Conservation (phyloP, 2,888 invertebrate species). For the Ditula angustiorana region DNA sequence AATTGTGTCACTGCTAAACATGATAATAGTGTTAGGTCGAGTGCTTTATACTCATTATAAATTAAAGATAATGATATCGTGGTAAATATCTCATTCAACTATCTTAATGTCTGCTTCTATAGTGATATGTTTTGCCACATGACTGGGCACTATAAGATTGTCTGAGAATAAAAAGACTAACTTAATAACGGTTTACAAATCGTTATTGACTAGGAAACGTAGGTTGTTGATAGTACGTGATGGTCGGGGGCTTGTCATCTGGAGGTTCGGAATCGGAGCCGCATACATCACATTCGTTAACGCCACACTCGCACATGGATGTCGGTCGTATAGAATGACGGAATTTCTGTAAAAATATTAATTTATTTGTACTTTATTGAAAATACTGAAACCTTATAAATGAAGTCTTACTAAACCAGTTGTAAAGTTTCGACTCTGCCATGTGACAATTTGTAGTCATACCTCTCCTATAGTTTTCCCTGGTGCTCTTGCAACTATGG, state of each 20-base stretch:
- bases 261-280: conserved; percentile 76
- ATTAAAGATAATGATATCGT: conserved; percentile 68
- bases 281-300: conserved; percentile 90
- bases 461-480: conserved; percentile 91
- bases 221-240: conserved; percentile 64
- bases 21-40: conserved; percentile 64
- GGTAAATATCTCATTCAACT: conserved; percentile 64
- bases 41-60: conserved; percentile 58
- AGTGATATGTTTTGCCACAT: conserved; percentile 44
- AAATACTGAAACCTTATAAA: too few relatives aligned
- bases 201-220: conserved; percentile 41
- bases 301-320: conserved; percentile 90
- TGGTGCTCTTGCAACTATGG: conserved; percentile 88
- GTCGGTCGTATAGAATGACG: conserved; percentile 90
- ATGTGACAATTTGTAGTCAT: conserved; percentile 45
- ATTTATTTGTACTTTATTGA: not conserved
- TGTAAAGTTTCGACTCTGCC: too few relatives aligned
- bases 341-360: conserved; percentile 87
- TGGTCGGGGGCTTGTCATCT: conserved; percentile 73
- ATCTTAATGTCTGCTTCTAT: conserved; percentile 51
- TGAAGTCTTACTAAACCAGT: too few relatives aligned
- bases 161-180: conserved; percentile 25
- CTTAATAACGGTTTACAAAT: conserved; percentile 24
- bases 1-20: conserved; percentile 48
- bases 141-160: conserved; percentile 42